These are phyloP conservation scores for Patella caerulea DNA, from an alignment of 2,888 invertebrate species.

Conservation along the genomic window DNA sequence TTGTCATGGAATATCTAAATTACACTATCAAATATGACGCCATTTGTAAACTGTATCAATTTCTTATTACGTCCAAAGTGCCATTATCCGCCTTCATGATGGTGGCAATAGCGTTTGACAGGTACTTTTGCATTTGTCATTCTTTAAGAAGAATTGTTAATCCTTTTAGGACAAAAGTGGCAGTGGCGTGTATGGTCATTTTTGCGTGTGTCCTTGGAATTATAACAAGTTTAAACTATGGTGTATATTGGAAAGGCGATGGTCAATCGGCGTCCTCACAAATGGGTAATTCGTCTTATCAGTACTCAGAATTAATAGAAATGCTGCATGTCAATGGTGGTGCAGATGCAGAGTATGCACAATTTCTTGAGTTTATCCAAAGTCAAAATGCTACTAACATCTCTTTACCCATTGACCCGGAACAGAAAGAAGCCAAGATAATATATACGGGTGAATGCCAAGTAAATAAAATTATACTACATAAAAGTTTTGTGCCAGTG, in stretches of 20 bases:
- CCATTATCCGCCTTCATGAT: constrained; percentile 66
- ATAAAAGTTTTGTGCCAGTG: constrained; percentile 43
- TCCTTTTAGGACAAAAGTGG: constrained; percentile 43
- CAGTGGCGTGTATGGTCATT: constrained; percentile 44
- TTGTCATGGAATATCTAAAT: constrained; percentile 41
- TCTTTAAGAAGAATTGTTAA: constrained; percentile 53
- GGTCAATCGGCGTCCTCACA: neutral
- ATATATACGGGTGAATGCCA: constrained; percentile 55
- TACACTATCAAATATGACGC: constrained; percentile 50
- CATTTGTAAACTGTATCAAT: constrained; percentile 61
- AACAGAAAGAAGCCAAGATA: neutral
- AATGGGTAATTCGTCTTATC: neutral
- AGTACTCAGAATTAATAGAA: neutral
- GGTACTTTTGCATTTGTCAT: constrained; percentile 67
- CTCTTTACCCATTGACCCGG: neutral
- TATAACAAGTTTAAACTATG: constrained; percentile 49
- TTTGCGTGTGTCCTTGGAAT: constrained; percentile 50
- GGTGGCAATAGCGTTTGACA: constrained; percentile 66
- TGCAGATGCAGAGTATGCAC: neutral
- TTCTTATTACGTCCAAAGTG: constrained; percentile 62
- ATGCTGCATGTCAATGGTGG: neutral
- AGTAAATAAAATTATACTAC: constrained; percentile 45
- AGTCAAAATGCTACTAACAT: neutral
- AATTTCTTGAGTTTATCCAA: neutral
- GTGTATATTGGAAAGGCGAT: constrained; percentile 38